Evolutionary conservation across 1,140 invertebrate genomes (phyloP), one percentile per base, ranked within the genome.

Genomic region (Grapholita molesta): DNA sequence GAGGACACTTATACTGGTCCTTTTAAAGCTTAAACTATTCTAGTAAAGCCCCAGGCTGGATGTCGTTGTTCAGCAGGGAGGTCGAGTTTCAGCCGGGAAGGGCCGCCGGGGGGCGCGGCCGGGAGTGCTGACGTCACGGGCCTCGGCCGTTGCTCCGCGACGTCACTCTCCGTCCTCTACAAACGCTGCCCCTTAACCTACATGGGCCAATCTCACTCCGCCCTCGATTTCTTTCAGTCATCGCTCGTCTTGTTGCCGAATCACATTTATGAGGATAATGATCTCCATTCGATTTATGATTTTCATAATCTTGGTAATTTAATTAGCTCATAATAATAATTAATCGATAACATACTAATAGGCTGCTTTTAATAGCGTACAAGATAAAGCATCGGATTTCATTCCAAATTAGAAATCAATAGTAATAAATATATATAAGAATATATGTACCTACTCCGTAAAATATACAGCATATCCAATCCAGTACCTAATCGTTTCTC

Each of bases 71-170:
- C 24, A 15, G 18, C 15, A 57, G 61, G 35, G 48, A 73, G 70
- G 61, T 70, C 69, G 69, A 53, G 67, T 66, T 48, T 48, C 18
- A 38, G 42, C n/a, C 42, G 42, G 70, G 57, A 68, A 68, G 68
- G 68, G 48, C 70, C 76, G 75, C 52, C 68, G 70, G 71, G 78
- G 77, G 66, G 68, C 68, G 70, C 73, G 78, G 77, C 73, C 73
- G 64, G 71, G 52, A 48, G 67, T 32, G 15, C 67, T 70, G 71
- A 74, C 69, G 76, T 66, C 66, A 71, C 72, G 71, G 68, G 25
- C 70, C 21, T 28, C 55, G 55, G 55, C 3, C 55, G 55, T 61
- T 61, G 55, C 55, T 28, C 55, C 28, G 55, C 55, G 24, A 61
- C 55, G 55, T 61, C 55, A 61, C 55, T 12, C 42, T 48, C 7